Evolutionary conservation across 1,140 invertebrate genomes (phyloP).

Genomic region (Alviniconcha marisindica): DNA sequence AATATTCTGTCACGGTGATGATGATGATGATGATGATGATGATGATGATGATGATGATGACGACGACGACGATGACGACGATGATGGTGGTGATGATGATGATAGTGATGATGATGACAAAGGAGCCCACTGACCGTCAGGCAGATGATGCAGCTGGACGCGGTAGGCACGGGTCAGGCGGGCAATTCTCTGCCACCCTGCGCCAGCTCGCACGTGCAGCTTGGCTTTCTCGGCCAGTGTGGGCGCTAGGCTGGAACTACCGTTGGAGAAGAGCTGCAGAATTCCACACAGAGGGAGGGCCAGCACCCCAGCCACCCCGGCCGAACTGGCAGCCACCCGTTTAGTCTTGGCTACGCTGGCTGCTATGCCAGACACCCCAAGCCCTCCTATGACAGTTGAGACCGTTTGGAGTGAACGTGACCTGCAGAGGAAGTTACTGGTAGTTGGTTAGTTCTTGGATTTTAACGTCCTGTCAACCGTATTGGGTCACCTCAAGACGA

Average conservation of each 20-base stretch:
- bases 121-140: background rate
- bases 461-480: no score
- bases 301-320: conserved; percentile 29
- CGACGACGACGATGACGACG: no score
- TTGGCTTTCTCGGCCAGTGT: conserved; percentile 28
- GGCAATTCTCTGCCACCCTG: conserved; percentile 35
- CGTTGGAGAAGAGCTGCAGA: conserved; percentile 28
- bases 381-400: background rate
- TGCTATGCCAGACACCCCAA: conserved; percentile 26
- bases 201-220: conserved; percentile 27
- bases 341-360: conserved; percentile 35
- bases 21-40: no score
- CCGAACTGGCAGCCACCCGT: conserved; percentile 10
- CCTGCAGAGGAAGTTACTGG: conserved; percentile 12
- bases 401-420: background rate
- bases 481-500: no score
- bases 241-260: conserved; percentile 11
- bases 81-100: no score
- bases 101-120: no score
- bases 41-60: no score
- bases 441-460: no score
- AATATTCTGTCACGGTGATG: conserved; percentile 31
- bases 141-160: conserved; percentile 8
- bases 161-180: conserved; percentile 26
- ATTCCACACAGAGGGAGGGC: conserved; percentile 23